Base-by-base conservation (phyloP, 2,113 vertebrate species). In the Calyptomena viridis region DNA sequence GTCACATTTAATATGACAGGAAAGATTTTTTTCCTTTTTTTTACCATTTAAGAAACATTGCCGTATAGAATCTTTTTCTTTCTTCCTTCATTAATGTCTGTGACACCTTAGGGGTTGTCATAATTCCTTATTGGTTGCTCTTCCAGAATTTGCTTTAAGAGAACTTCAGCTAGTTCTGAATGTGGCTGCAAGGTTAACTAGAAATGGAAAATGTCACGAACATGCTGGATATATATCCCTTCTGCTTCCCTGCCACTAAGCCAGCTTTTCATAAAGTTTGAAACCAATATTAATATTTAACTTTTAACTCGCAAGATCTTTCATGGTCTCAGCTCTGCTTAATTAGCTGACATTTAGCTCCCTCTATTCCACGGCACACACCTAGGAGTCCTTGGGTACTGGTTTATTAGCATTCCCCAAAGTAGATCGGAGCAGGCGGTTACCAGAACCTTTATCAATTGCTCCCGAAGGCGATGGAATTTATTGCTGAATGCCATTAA, bases 251-350 rank as follows among this genome's bases (percentile, higher is more conserved):
- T 81, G 84, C 88, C 64, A 89, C 90, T 90, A 93, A 67, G 75
- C 81, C 52, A 69, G 86, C 85, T 92, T 52, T 59, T 95, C 75
- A 39, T 59, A 62, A 94, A 95, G 97, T 96, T 96, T 78, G 95
- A 96, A 92, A 82, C 52, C 31, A 77, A 95, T 88, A 90, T 97
- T 95, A 91, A 92, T 94, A 94, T 97, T 97, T 97, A 95, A 92
- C 96, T 94, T 94, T 56, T 73, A 91, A 53, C 93, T 96, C 85
- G 85, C 25, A 76, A 93, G 90, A 79, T 96, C 92, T 91, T 96
- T 81, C 93, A 84, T 84, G 85, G 91, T 92, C 89, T 91, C 92
- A 87, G 96, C 96, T 94, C 64, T 77, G 86, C 83, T 88, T 93
- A 90, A 93, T 92, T 93, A 96, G 94, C 88, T 91, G 97, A 90